Evolutionary conservation across 2,888 invertebrate genomes (phyloP).

Genomic region (Spicauda simplicius): DNA sequence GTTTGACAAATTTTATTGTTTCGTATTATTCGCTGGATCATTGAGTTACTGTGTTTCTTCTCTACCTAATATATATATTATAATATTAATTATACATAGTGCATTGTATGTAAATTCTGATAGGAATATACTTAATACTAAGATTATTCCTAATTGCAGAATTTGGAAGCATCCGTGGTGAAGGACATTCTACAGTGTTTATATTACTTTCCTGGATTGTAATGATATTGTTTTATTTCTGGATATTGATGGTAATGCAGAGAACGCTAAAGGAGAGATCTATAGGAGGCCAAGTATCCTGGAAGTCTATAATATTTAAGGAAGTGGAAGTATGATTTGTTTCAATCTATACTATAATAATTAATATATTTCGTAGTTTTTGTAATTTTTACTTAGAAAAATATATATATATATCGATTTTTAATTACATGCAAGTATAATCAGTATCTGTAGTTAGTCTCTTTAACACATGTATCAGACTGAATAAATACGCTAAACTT

Average conservation of each 20-base stretch:
- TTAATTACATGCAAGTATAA: too few relatives aligned
- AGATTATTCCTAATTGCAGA: slow-evolving; percentile 1
- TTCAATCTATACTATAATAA: too few relatives aligned
- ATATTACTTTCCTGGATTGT: slow-evolving; percentile 62
- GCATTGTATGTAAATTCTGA: too few relatives aligned
- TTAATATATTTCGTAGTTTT: not conserved
- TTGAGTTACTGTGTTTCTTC: not conserved
- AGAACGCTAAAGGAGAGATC: slow-evolving; percentile 63
- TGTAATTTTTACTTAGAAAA: not conserved
- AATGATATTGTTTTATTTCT: slow-evolving; percentile 62
- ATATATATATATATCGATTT: too few relatives aligned
- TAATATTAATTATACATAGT: too few relatives aligned
- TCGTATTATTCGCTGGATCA: too few relatives aligned
- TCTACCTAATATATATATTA: slow-evolving; percentile 4
- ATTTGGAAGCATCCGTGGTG: slow-evolving; percentile 16
- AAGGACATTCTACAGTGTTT: slow-evolving; percentile 48
- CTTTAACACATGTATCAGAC: too few relatives aligned
- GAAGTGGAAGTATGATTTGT: slow-evolving; percentile 52
- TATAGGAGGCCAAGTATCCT: slow-evolving; percentile 72
- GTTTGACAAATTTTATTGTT: too few relatives aligned
- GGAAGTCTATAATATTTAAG: slow-evolving; percentile 70
- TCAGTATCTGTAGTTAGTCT: too few relatives aligned
- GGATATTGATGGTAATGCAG: slow-evolving; percentile 67
- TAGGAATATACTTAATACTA: too few relatives aligned
- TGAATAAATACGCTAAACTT: too few relatives aligned